A percentile compares a stretch with the other conserved stretches of the same genome.
phyloP scores from a whole-genome alignment of 2,113 vertebrate species.

The Trogon surrucura region DNA sequence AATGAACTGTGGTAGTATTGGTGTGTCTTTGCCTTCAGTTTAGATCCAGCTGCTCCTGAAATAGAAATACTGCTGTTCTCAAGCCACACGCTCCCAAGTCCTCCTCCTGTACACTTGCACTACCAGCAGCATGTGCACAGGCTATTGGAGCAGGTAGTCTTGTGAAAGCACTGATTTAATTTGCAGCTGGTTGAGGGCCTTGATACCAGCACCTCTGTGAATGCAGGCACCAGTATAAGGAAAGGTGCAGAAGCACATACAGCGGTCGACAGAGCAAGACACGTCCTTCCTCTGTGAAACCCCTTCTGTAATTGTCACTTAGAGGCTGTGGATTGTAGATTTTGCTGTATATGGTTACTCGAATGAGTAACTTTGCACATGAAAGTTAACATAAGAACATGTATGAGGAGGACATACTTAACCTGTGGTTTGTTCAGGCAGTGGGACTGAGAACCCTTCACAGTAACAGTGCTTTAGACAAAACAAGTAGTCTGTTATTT shows the following conservation, averaged over 20 bases:
- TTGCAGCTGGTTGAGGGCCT: not conserved
- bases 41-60: not conserved
- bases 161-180: not conserved
- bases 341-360: not conserved
- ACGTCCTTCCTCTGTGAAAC: not conserved
- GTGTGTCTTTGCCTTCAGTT: not conserved
- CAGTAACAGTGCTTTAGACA: not conserved
- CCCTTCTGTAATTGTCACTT: not conserved
- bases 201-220: not conserved
- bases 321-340: not conserved
- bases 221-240: not conserved
- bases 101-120: accelerated
- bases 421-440: not conserved
- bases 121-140: not conserved
- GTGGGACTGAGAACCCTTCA: not conserved
- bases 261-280: not conserved
- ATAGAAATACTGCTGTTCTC: not conserved
- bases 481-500: not conserved
- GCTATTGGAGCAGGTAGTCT: not conserved
- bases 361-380: not conserved
- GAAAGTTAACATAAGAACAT: not conserved
- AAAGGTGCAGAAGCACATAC: not conserved
- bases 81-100: not conserved
- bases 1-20: not conserved
- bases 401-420: not conserved